These are phyloP conservation scores for Lasioglossum malachurum DNA, from an alignment of 2,888 invertebrate genomes.

Conservation along the genomic window DNA sequence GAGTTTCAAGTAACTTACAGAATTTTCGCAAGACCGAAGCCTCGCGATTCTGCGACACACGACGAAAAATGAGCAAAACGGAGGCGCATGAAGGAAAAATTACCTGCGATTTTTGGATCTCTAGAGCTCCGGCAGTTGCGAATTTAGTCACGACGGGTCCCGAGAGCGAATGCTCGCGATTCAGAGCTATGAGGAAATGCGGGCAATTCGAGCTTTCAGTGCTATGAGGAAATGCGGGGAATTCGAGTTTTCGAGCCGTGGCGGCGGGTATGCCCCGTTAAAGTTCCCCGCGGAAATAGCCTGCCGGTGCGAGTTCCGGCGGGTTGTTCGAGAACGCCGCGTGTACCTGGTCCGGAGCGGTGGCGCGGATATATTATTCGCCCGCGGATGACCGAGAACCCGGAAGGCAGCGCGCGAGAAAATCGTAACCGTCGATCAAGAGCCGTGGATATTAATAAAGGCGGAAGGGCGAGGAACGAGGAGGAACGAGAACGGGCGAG, in stretches of 20 bases:
- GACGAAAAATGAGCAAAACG: too few species aligned
- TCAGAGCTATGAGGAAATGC: background rate
- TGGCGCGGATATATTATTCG: constrained; percentile 35
- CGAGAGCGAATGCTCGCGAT: background rate
- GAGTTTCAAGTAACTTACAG: too few species aligned
- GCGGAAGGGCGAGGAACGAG: constrained; percentile 41
- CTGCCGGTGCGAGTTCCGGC: background rate
- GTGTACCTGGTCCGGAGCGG: constrained; percentile 16
- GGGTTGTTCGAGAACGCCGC: constrained; percentile 18
- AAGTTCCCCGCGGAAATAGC: constrained; percentile 4
- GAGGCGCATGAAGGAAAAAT: too few species aligned
- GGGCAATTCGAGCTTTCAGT: background rate
- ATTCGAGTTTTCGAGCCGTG: background rate
- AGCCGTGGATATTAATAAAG: constrained; percentile 72
- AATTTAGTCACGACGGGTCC: background rate
- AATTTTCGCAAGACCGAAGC: too few species aligned
- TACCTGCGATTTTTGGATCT: background rate
- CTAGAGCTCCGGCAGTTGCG: background rate
- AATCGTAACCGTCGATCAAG: constrained; percentile 72
- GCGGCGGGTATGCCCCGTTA: background rate
- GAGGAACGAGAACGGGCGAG: background rate
- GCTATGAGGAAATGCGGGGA: background rate
- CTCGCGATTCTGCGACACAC: too few species aligned
- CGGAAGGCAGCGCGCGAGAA: constrained; percentile 71
- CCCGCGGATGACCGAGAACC: constrained; percentile 58